Evolutionary conservation across 2,113 vertebrate species (phyloP).

Genomic region (Sakesphorus luctuosus): DNA sequence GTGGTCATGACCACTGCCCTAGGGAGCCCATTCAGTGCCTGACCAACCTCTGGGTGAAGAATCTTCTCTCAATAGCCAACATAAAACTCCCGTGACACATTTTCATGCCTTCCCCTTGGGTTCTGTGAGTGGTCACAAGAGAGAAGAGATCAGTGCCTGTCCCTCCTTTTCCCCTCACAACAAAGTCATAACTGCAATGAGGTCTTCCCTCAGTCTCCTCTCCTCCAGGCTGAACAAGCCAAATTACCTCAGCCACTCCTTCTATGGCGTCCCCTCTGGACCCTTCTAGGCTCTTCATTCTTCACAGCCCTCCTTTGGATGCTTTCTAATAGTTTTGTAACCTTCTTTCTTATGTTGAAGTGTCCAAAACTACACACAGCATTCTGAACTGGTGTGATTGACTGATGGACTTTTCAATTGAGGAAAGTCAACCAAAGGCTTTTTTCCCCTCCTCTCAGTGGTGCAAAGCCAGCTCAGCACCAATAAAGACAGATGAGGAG

Average conservation of each 20-base stretch:
- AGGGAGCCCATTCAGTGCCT: background rate
- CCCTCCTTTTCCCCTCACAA: background rate
- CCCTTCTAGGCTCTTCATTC: background rate
- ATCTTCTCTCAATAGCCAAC: background rate
- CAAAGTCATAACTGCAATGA: background rate
- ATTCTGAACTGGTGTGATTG: background rate
- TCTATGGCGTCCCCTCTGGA: background rate
- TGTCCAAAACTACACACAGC: background rate
- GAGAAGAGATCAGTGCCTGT: background rate
- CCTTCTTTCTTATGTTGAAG: background rate
- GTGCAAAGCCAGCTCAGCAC: background rate
- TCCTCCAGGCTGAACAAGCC: background rate
- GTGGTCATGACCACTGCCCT: background rate
- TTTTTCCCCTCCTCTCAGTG: background rate
- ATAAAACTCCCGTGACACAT: background rate
- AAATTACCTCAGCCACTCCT: background rate
- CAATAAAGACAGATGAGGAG: background rate
- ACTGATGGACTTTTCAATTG: background rate
- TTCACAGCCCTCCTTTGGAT: background rate
- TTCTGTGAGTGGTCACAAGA: background rate
- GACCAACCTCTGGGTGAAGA: background rate
- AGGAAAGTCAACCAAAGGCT: background rate
- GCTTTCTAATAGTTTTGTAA: background rate
- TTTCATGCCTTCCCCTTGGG: background rate
- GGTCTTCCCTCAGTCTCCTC: background rate